Conservation (phyloP, 2,888 invertebrate species). For the Agrotis exclamationis region DNA sequence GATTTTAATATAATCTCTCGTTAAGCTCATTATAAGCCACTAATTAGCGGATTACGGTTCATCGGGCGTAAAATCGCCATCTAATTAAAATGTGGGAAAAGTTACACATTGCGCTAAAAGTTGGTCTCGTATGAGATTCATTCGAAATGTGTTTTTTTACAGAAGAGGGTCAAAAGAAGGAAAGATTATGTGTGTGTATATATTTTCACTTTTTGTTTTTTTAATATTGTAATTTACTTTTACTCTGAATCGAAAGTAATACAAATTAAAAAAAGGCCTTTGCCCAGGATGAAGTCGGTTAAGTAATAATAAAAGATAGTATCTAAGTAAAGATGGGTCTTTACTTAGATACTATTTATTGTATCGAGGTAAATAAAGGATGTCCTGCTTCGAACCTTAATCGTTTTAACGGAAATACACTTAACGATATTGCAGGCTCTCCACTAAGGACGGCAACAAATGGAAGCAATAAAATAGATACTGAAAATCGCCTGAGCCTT, state of each 20-base stretch:
- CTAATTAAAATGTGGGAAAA: constrained; percentile 33
- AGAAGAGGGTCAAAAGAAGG: background rate
- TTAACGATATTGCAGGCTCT: constrained; percentile 51
- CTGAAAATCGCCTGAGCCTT: background rate
- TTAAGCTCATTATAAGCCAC: background rate
- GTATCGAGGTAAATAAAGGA: background rate
- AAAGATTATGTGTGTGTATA: no score
- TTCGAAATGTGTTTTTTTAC: background rate
- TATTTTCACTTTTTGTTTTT: no score
- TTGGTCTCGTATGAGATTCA: background rate
- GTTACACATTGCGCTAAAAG: background rate
- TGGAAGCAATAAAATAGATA: constrained; percentile 33
- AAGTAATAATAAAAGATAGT: no score
- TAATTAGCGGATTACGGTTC: constrained; percentile 26
- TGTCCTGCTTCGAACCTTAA: background rate
- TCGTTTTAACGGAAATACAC: constrained; percentile 23
- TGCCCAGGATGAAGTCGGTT: background rate
- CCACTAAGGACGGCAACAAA: constrained; percentile 32
- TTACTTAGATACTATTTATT: background rate
- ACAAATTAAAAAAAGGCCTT: background rate
- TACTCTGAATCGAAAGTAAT: background rate
- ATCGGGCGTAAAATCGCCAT: constrained; percentile 11
- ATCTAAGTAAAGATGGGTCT: no score
- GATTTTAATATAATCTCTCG: background rate
- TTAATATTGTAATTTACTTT: no score